Evolutionary conservation across 2,797 vertebrate genomes (phyloP), one percentile per base, ranked within the genome.

Genomic region (Xenops minutus): DNA sequence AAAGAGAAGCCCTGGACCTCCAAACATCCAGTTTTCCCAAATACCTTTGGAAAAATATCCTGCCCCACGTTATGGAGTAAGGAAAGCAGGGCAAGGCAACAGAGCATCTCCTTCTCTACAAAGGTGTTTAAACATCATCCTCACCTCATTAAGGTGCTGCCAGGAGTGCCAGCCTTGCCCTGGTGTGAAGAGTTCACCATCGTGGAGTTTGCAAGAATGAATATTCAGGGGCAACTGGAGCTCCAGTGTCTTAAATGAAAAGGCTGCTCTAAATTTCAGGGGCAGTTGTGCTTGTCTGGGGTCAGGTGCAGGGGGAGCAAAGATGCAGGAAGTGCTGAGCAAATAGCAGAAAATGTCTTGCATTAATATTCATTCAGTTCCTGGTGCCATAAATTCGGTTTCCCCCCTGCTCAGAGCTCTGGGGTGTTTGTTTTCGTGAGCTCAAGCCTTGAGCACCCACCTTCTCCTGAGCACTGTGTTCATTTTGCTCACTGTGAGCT

Each of bases 261-360:
- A 29, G 80, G 59, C 59, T 94, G 73, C 76, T 91, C 39, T 37
- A 54, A 83, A 93, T 94, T 93, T 79, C 81, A 76, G 88, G 72
- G 88, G 77, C 83, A 82, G 85, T 73, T 83, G 5, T 24, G 51
- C 90, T 86, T 55, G 81, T 41, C 73, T 73, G 32, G 92, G 84
- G 81, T 91, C 80, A 85, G 87, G 84, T 82, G 58, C 49, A 30
- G 49, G 80, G 77, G 69, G 85, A 83, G 85, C 85, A 72, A 68
- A 90, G 94, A 80, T 61, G 85, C 78, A 56, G 79, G 71, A 85
- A 85, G 83, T 66, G 85, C 81, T 84, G 88, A 94, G 88, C 88
- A 90, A 95, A 93, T 92, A 90, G 88, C 93, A 94, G 88, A 64
- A 84, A 95, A 95, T 93, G 93, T 73, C 91, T 93, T n/a, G 54